Evolutionary conservation across 2,888 invertebrate species (phyloP), one percentile per base, ranked within the genome.

Genomic region (Rotaria sp.): DNA sequence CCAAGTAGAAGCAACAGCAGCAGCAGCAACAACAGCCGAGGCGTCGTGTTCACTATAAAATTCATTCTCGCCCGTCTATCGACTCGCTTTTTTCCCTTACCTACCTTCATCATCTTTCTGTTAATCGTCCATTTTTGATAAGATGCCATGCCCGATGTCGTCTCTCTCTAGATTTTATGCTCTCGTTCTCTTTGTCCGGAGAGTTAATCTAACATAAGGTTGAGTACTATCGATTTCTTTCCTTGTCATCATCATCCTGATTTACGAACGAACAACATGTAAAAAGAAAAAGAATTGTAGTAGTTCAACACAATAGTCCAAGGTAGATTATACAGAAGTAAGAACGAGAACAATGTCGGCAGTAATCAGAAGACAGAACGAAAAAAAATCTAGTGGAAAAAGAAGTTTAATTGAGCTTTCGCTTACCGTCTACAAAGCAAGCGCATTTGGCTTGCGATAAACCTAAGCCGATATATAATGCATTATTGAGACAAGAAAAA

Each of bases 101-200:
- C 35, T 67, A 67, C 67, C 67, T 67, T 67, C 67, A 35, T 59
- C 59, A 59, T 67, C 67, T 35, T 67, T 35, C 35, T 35, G 67
- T 35, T 67, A 67, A 67, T 67, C 67, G 67, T 67, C 67, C 67
- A 67, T 67, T 67, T 67, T 67, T 67, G 67, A 67, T 67, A 67
- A 67, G 67, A 67, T 67, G 67, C 67, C 67, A 67, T 67, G 67
- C 67, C 67, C 67, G 30, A 35, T 38, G 35, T 35, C 67, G 67
- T 35, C 67, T 67, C 67, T 67, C 67, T 35, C 67, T 67, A 67
- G 35, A 35, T 67, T 67, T 38, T 35, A 67, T 67, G 15, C 15
- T 67, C 67, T 38, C 52, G 5, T 67, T 67, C 67, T 67, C 30
- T 30, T 35, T 35, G 35, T 30, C 21, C 67, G 35, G 67, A 50